Percentiles rank a stretch among this genome's conserved stretches.
phyloP scores from a whole-genome alignment of 30 jellyfish, hydroid and myxozoan genomes.

The Nemopilema nomurai region DNA sequence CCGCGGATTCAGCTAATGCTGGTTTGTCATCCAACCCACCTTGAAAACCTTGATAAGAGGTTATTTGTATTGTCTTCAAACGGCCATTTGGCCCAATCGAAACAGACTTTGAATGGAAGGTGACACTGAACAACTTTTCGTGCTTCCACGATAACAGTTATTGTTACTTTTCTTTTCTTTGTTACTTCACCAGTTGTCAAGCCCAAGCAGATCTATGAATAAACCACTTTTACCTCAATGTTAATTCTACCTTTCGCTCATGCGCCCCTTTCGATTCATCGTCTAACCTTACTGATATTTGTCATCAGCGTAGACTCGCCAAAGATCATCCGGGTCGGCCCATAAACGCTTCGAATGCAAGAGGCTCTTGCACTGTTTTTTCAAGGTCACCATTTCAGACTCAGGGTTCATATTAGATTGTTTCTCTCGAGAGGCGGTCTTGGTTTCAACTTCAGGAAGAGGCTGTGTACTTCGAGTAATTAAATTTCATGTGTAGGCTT shows the following conservation, averaged over 20 bases:
- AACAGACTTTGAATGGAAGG: background rate
- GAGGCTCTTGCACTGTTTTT: too few relatives aligned
- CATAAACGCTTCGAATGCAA: background rate
- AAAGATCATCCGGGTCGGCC: background rate
- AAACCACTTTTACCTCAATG: constrained; percentile 23
- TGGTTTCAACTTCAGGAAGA: too few relatives aligned
- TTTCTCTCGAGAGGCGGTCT: too few relatives aligned
- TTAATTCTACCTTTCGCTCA: background rate
- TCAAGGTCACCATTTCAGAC: too few relatives aligned
- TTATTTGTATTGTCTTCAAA: too few relatives aligned
- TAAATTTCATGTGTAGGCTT: too few relatives aligned
- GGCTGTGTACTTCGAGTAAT: too few relatives aligned
- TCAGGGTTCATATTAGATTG: too few relatives aligned
- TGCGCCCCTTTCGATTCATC: background rate
- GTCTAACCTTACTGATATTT: background rate
- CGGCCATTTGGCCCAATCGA: background rate
- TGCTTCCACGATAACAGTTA: too few relatives aligned
- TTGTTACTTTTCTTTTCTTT: background rate
- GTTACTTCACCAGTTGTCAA: background rate
- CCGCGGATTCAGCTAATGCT: too few relatives aligned
- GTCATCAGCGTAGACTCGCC: background rate
- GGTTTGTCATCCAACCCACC: too few relatives aligned
- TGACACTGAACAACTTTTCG: background rate
- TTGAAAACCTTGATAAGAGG: too few relatives aligned
- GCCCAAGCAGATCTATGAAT: background rate